Evolutionary conservation across 1,140 invertebrate species (phyloP).

Genomic region (Nomia melanderi): DNA sequence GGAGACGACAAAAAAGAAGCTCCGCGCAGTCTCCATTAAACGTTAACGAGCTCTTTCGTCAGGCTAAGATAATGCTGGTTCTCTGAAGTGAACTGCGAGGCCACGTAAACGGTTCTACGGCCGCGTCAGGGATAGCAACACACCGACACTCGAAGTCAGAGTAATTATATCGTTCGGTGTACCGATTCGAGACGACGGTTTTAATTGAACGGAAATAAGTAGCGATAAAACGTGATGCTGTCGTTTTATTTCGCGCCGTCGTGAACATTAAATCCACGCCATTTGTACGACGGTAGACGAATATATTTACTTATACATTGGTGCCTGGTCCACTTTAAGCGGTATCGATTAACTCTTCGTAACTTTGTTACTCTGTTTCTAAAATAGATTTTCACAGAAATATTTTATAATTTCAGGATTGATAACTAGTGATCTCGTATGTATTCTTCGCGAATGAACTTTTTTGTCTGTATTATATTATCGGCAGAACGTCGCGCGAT

Average conservation of each 20-base stretch:
- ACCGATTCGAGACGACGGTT: not conserved
- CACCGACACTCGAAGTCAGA: not conserved
- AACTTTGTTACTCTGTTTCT: no score
- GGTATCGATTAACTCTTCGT: no score
- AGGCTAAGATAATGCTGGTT: not conserved
- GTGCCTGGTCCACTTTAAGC: no score
- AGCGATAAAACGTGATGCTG: not conserved
- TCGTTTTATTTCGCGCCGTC: no score
- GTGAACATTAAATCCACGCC: no score
- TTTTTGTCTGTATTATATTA: slow-evolving; percentile 6
- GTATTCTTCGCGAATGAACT: no score
- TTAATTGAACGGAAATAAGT: slow-evolving; percentile 10
- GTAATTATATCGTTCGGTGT: slow-evolving; percentile 7
- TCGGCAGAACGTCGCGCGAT: not conserved
- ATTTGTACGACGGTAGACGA: no score
- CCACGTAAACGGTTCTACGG: not conserved
- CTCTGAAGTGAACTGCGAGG: not conserved
- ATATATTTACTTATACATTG: no score
- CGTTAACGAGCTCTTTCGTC: not conserved
- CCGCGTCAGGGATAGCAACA: not conserved
- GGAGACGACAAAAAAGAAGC: not conserved
- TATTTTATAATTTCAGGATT: no score
- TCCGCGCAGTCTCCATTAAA: not conserved
- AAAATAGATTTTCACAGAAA: no score
- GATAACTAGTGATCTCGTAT: no score